These are phyloP conservation scores for Tachina lurida DNA, from an alignment of 2,888 invertebrate species.

Conservation along the genomic window DNA sequence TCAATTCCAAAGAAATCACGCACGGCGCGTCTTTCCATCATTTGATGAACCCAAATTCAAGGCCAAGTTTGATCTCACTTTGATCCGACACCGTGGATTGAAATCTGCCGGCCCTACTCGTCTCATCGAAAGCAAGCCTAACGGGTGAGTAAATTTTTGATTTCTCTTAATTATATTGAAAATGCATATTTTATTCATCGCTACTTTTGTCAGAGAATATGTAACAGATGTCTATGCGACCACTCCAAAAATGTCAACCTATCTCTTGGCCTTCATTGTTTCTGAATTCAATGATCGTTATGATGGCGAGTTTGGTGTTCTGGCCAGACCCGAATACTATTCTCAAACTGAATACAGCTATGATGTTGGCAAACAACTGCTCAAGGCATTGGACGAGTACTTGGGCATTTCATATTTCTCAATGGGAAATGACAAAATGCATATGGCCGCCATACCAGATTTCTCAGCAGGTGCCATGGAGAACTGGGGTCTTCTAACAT, in stretches of 20 bases:
- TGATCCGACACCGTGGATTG: slow-evolving; percentile 80
- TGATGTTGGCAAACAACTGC: slow-evolving; percentile 85
- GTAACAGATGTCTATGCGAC: slow-evolving; percentile 77
- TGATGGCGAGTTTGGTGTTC: slow-evolving; percentile 83
- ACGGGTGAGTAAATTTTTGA: slow-evolving; percentile 74
- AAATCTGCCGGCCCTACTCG: slow-evolving; percentile 77
- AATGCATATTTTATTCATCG: no score
- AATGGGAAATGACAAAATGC: slow-evolving; percentile 87
- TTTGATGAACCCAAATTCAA: slow-evolving; percentile 91
- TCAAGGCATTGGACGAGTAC: slow-evolving; percentile 84
- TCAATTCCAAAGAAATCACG: slow-evolving; percentile 88
- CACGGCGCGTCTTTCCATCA: slow-evolving; percentile 89
- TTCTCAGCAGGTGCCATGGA: slow-evolving; percentile 95
- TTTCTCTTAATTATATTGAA: not conserved
- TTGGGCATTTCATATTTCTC: slow-evolving; percentile 85
- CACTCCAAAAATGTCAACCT: slow-evolving; percentile 89
- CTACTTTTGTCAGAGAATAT: slow-evolving; percentile 71
- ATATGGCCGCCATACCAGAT: slow-evolving; percentile 92
- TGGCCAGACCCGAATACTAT: slow-evolving; percentile 87
- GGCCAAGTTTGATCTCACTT: slow-evolving; percentile 85
- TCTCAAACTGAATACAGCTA: slow-evolving; percentile 87
- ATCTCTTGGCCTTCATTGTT: slow-evolving; percentile 91
- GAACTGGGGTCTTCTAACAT: slow-evolving; percentile 95
- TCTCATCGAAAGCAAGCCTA: slow-evolving; percentile 29
- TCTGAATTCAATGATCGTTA: slow-evolving; percentile 83